These are phyloP conservation scores for Venusia cambrica DNA, from an alignment of 2,888 invertebrate genomes.

Conservation along the genomic window DNA sequence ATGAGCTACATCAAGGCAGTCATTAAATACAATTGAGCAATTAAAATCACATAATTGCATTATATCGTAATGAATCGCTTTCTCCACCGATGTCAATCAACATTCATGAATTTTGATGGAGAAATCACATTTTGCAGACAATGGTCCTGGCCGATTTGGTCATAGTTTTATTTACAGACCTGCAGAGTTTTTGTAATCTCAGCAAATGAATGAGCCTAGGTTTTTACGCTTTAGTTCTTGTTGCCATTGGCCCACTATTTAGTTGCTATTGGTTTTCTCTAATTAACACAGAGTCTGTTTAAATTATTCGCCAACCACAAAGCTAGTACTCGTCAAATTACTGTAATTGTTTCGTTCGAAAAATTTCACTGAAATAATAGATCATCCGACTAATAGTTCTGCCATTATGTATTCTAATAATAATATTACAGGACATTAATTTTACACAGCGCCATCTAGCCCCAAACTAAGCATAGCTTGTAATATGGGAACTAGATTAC, in stretches of 20 bases:
- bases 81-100: slow-evolving; percentile 44
- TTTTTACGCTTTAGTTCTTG: slow-evolving; percentile 40
- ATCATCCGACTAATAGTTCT: not conserved
- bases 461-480: too few species aligned
- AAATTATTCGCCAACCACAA: slow-evolving; percentile 31
- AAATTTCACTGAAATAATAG: slow-evolving; percentile 3
- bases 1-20: slow-evolving; percentile 29
- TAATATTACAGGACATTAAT: too few species aligned
- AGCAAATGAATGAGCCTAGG: slow-evolving; percentile 43
- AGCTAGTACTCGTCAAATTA: slow-evolving; percentile 15
- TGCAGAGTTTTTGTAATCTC: slow-evolving; percentile 45
- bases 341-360: slow-evolving; percentile 9
- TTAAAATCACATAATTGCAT: slow-evolving; percentile 48
- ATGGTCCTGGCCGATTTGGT: slow-evolving; percentile 33
- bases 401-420: too few species aligned
- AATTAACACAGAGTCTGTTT: slow-evolving; percentile 54
- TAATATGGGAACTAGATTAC: too few species aligned
- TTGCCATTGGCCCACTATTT: slow-evolving; percentile 66
- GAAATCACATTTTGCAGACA: slow-evolving; percentile 39
- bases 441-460: too few species aligned
- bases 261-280: slow-evolving; percentile 65
- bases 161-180: slow-evolving; percentile 38
- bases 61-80: slow-evolving; percentile 45
- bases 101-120: slow-evolving; percentile 35
- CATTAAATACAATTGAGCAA: slow-evolving; percentile 44